Base-by-base conservation (phyloP, 2,888 invertebrate genomes). In the Oasisia sp. region DNA sequence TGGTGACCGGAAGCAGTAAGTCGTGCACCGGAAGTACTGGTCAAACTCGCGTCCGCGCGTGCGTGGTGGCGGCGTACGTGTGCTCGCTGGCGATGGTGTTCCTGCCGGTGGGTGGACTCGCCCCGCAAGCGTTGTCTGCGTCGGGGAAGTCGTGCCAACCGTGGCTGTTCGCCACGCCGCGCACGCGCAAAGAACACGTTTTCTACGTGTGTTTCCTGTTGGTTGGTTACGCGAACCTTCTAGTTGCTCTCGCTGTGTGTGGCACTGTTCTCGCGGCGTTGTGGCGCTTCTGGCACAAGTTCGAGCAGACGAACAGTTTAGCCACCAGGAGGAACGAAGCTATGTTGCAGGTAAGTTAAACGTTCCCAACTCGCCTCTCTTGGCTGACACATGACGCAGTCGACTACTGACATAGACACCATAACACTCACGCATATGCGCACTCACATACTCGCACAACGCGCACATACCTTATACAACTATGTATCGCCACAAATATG, bases 101-200 rank as follows among this genome's bases (percentile, higher is more conserved):
- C 44, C 92, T 95, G 32, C 95, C 95, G 2, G 93, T 95, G 5
- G 92, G 94, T 14, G 95, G 95, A 11, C 94, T 95, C 9, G 95
- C 95, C 8, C 95, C 95, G 14, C 91, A 92, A 5, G 93, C 93
- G 12, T 93, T 94, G 90, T 92, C 94, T 12, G 92, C 93, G 89
- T 92, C 94, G 8, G 92, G 93, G 1, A 90, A 89, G 0, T 92
- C 92, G 11, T 95, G 95, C 92, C 92, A 94, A 56, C 94, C 94
- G n/a, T 95, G 95, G 95, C 94, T 95, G 38, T 93, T 93, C 19
- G 93, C 94, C 9, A 93, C 92, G 9, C 91, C 93, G n/a, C 74
- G 56, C 11, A 11, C 89, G n/a, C n/a, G 92, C n/a, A 38, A 45
- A 89, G 93, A 95, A 91, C 93, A 93, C 92, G 93, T 94, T 7